phyloP scores from a whole-genome alignment of 1,140 invertebrate species.

The Musca vetustissima region DNA sequence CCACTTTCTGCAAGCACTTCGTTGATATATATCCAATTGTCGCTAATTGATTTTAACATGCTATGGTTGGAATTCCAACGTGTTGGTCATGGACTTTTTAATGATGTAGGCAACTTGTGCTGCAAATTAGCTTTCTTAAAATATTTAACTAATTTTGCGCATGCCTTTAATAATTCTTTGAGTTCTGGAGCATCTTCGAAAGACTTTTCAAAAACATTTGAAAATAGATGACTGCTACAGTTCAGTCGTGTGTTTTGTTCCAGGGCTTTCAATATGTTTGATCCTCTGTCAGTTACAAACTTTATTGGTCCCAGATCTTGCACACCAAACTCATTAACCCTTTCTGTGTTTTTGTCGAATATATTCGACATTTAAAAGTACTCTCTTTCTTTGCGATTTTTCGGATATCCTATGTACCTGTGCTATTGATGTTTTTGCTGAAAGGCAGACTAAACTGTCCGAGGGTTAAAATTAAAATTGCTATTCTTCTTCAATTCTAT shows the following conservation, averaged over 20 bases:
- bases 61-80: constrained; percentile 29
- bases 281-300: constrained; percentile 24
- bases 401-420: too few species aligned
- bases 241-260: too few species aligned
- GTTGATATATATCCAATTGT: background rate
- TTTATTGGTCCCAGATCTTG: background rate
- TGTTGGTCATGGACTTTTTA: constrained; percentile 29
- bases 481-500: too few species aligned
- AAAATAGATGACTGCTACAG: constrained; percentile 1
- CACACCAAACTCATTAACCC: constrained; percentile 19
- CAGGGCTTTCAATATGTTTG: constrained; percentile 11
- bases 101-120: constrained; percentile 23
- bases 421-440: too few species aligned
- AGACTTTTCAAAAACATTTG: constrained; percentile 12
- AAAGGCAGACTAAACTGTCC: too few species aligned
- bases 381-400: too few species aligned
- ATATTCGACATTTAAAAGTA: too few species aligned
- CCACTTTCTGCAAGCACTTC: constrained; percentile 23
- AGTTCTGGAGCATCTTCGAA: too few species aligned
- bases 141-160: constrained; percentile 21
- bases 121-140: constrained; percentile 6
- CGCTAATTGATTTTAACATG: constrained; percentile 25
- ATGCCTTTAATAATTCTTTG: too few species aligned
- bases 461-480: too few species aligned
- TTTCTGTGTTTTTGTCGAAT: too few species aligned